phyloP scores from a whole-genome alignment of 2,797 vertebrate species.

The Knipowitschia caucasica region DNA sequence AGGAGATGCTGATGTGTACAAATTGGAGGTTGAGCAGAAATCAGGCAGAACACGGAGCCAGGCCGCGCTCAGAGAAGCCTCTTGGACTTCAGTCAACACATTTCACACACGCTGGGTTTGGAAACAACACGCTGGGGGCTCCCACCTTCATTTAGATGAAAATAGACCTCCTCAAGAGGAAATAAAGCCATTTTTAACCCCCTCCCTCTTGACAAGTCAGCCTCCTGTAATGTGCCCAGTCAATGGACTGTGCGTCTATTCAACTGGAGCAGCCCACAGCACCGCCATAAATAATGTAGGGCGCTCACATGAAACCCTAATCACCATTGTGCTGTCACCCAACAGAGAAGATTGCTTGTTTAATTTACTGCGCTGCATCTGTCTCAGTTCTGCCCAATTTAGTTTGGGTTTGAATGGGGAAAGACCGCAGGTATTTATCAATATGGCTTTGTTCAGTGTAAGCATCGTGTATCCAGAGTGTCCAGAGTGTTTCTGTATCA shows the following conservation, averaged over 20 bases:
- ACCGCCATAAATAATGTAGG: conserved; percentile 76
- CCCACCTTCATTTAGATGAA: conserved; percentile 74
- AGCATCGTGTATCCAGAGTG: conserved; percentile 40
- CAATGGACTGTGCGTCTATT: conserved; percentile 80
- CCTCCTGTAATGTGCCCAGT: conserved; percentile 73
- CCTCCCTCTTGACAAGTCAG: conserved; percentile 38
- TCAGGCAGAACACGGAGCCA: conserved; percentile 44
- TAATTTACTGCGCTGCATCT: conserved; percentile 78
- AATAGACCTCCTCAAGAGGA: conserved; percentile 71
- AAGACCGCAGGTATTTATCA: conserved; percentile 68
- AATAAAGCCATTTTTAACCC: conserved; percentile 74
- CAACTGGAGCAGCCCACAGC: conserved; percentile 71
- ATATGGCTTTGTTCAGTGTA: conserved; percentile 57
- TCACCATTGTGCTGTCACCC: conserved; percentile 78
- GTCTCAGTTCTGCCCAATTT: conserved; percentile 81
- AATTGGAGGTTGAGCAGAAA: conserved; percentile 50
- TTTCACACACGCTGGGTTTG: conserved; percentile 57
- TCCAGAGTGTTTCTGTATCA: conserved; percentile 14
- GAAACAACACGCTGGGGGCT: conserved; percentile 69
- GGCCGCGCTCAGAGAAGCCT: conserved; percentile 39
- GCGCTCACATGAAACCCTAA: conserved; percentile 75
- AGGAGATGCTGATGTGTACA: conserved; percentile 37
- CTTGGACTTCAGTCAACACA: conserved; percentile 63
- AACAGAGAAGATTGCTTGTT: conserved; percentile 76
- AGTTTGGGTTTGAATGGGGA: conserved; percentile 64